Base-by-base conservation (phyloP, 1,140 invertebrate species). In the Drosophila tropicalis region DNA sequence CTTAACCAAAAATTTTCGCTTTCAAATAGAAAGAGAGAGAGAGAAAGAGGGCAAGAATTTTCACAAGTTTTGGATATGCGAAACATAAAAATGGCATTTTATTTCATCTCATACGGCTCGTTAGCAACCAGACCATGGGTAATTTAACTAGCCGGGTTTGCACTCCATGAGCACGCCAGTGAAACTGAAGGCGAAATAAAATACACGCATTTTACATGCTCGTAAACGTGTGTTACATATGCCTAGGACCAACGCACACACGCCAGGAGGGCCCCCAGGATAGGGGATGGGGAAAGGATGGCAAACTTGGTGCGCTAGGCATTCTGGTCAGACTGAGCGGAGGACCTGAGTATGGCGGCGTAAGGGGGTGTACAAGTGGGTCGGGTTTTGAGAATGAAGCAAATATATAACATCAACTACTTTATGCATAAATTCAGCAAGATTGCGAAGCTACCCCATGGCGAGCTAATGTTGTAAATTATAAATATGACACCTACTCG, bases 401-500 rank as follows among this genome's bases (percentile, higher is more conserved):
- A 79, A 83, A 86, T 86, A 86, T 86, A 86, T 86, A 86, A 86
- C 83, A 78, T 89, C 83, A 86, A 86, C 83, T 86, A 86, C 83
- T 86, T 86, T 86, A 86, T 86, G 83, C 83, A 86, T 86, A 86
- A 86, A 86, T 86, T 86, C 74, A 89, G 83, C 83, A 86, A 86
- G 83, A 86, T 86, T 86, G 83, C 83, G 83, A 86, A 86, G 83
- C 83, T 86, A 86, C 84, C 84, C 84, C 84, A 89, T 89, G 84
- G 84, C 80, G 84, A 84, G 84, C 84, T 84, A 89, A 89, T 89
- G 84, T 89, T 89, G 84, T 89, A 89, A 89, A 89, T 89, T 89
- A 89, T 89, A 89, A 89, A 89, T 89, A 89, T 89, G 84, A 89
- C 84, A 89, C 84, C 84, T 89, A 89, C 84, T 89, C 84, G 55